Evolutionary conservation across 92 coral and sea anemone species (phyloP), one percentile per base, ranked within the genome.

Genomic region (Parazoanthus darwini): DNA sequence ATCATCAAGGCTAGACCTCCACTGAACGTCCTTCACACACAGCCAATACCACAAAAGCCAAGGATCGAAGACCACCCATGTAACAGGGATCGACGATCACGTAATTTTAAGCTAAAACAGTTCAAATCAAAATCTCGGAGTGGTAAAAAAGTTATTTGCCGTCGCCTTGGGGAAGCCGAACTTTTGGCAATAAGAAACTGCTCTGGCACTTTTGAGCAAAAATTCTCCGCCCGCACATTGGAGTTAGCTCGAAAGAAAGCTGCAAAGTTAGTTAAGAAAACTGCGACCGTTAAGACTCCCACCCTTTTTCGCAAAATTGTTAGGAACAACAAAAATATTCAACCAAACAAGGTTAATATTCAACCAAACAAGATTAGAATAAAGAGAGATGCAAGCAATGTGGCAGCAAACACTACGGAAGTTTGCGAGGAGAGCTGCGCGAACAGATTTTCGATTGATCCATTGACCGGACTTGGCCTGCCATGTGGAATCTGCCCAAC

Each of bases 401-500:
- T 43, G 16, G 20, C 25, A 20, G 20, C 43, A 5, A 70, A 70
- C 59, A 83, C 65, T 15, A 84, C 87, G 44, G 43, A 2, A 7
- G 14, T 35, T 72, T 84, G 44, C 25, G n/a, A 26, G 42, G 70
- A 63, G 26, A 20, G 70, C 70, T 84, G 87, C 35, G 87, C 56
- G 25, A 37, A 84, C 11, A 26, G 79, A 44, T 71, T 71, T 14
- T 25, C 66, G 3, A 6, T 70, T 29, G 79, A 84, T 72, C 16
- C 23, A 4, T 0, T 3, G 25, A 84, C 87, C 1, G 87, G 87
- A 2, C 87, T 84, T 20, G 79, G 87, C 22, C 42, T 50, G 15
- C 87, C 87, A 2, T 84, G 87, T 72, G 87, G 87, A 36, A 46
- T 84, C 2, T 84, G 87, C 15, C 25, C 87, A 2, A 84, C 87